These are phyloP conservation scores for Stenotaenia linearis DNA, from an alignment of 2,888 invertebrate genomes.

Conservation along the genomic window DNA sequence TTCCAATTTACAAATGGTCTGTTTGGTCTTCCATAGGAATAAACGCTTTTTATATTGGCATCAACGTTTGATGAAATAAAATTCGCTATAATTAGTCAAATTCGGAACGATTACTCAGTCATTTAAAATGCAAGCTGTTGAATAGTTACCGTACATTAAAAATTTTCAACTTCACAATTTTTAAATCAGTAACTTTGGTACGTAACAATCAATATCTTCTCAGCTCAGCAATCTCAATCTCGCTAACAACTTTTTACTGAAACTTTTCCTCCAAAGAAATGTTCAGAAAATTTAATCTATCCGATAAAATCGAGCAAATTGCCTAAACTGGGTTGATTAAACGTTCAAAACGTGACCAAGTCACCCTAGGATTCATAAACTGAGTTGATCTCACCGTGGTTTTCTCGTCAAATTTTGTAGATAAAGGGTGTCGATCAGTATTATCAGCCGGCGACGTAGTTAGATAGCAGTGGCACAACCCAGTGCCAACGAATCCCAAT, in stretches of 20 bases:
- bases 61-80: no score
- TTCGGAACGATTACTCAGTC: no score
- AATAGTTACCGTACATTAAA: no score
- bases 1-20: no score
- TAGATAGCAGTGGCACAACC: neutral
- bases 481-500: neutral
- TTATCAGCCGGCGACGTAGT: constrained; percentile 6
- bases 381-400: neutral
- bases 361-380: neutral
- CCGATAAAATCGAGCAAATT: neutral
- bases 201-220: no score
- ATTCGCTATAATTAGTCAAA: no score
- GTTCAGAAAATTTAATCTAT: neutral
- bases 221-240: no score
- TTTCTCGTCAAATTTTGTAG: neutral
- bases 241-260: neutral
- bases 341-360: neutral
- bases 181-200: no score
- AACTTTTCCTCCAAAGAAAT: neutral
- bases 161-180: no score
- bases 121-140: no score
- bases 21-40: no score
- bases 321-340: neutral
- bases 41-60: no score
- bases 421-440: constrained; percentile 13